A percentile compares a stretch with the other conserved stretches of the same genome.
These are phyloP conservation scores for Xylocopa sonorina DNA, from an alignment of 1,140 invertebrate species.

Conservation along the genomic window DNA sequence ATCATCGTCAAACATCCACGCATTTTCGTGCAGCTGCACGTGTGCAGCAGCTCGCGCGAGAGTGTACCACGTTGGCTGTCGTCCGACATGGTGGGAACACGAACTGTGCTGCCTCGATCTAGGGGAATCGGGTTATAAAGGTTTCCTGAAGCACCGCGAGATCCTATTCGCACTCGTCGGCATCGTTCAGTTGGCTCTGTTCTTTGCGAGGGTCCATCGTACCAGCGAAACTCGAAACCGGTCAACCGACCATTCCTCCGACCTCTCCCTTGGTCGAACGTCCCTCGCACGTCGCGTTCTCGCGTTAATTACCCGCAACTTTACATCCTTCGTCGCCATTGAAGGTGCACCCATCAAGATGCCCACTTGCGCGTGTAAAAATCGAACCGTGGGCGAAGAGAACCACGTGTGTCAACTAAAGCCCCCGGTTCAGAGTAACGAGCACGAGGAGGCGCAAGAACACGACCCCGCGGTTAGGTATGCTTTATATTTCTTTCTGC, in stretches of 20 bases:
- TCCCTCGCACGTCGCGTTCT: too few species aligned
- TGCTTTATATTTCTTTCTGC: background rate
- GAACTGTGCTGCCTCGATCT: background rate
- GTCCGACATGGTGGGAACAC: conserved; percentile 47
- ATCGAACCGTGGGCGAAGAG: conserved; percentile 29
- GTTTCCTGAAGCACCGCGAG: background rate
- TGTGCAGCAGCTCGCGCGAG: too few species aligned
- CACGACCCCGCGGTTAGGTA: conserved; percentile 53
- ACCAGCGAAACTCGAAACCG: background rate
- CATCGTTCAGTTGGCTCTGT: background rate
- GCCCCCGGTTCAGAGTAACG: conserved; percentile 8
- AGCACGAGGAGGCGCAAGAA: conserved; percentile 4
- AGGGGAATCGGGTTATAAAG: conserved; percentile 43
- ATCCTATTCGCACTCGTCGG: conserved; percentile 30
- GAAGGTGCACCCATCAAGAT: too few species aligned
- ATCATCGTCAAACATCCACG: too few species aligned
- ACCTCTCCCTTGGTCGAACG: background rate
- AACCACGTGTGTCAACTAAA: conserved; percentile 65
- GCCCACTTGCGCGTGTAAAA: conserved; percentile 58
- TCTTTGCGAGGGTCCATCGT: background rate
- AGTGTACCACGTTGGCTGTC: too few species aligned
- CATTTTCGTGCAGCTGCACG: too few species aligned
- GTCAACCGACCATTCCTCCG: too few species aligned
- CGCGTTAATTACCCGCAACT: too few species aligned
- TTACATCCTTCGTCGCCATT: too few species aligned